Evolutionary conservation across 2,888 invertebrate species (phyloP), one percentile per base, ranked within the genome.

Genomic region (Ephialtes manifestator): DNA sequence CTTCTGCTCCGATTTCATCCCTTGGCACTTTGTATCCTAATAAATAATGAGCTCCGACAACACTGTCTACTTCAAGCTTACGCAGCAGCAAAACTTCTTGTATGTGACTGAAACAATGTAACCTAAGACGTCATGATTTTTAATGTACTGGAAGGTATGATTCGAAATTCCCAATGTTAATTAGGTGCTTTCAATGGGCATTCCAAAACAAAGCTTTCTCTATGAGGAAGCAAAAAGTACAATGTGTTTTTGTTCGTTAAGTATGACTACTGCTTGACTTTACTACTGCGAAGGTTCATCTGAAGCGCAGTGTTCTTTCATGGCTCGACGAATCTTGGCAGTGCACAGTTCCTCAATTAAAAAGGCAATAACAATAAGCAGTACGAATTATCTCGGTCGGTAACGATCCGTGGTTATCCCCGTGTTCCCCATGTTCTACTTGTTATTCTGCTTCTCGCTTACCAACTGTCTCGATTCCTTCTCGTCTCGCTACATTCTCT

Each of bases 401-500:
- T 84, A 84, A 84, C 71, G 81, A 77, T n/a, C 72, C 65, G 20
- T 76, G 15, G 31, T 48, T 65, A 70, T 70, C 55, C n/a, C 15
- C 31, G 13, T 35, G 39, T 15, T 11, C 65, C 65, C 55, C 13
- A n/a, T 39, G 43, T 39, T 60, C 15, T 15, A 58, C 58, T 67
- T n/a, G 35, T 55, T 24, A 39, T 74, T 65, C 60, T 55, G 43
- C 28, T 46, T 68, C 46, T 74, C 31, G 15, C 65, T 74, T 13
- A 71, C 63, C 20, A 15, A 63, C 68, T 68, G 39, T 70, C 58
- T 28, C 68, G 11, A 70, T 55, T 43, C 31, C 35, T 58, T 77
- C 77, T 77, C 63, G 63, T 43, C 79, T 58, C 71, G 68, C 35
- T 74, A 82, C 77, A 81, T 82, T 82, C 79, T 78, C 77, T 83